A percentile compares a stretch with the other conserved stretches of the same genome.
Conservation (phyloP, 2,113 vertebrate species). For the Prunella fulvescens region DNA sequence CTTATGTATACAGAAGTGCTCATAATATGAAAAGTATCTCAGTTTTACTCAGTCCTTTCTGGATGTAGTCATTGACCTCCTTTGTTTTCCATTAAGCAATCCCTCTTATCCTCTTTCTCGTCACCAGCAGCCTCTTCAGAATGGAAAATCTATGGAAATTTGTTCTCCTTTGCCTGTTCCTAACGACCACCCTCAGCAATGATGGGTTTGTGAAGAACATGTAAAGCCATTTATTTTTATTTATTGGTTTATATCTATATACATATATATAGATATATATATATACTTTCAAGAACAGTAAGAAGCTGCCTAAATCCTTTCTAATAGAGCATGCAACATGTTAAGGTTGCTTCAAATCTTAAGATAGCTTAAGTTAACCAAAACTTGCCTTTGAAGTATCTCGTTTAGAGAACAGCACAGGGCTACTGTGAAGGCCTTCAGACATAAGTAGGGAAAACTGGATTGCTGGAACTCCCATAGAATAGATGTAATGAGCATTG, state of each 20-base stretch:
- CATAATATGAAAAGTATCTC: not conserved
- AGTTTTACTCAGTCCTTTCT: not conserved
- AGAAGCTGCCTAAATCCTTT: not conserved
- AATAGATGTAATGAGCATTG: not conserved
- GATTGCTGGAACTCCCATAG: not conserved
- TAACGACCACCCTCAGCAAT: not conserved
- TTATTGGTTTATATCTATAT: no score
- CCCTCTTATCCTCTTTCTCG: not conserved
- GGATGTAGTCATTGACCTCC: not conserved
- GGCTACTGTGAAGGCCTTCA: not conserved
- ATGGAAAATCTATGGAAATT: not conserved
- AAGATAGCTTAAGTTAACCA: not conserved
- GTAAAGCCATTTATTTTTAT: not conserved
- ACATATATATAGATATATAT: no score
- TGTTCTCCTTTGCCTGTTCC: not conserved
- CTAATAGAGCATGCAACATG: not conserved
- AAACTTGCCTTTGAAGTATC: not conserved
- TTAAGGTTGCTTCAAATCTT: not conserved
- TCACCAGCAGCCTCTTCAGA: not conserved
- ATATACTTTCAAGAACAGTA: not conserved
- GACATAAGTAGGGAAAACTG: not conserved
- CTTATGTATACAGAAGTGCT: not conserved
- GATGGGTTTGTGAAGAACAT: not conserved
- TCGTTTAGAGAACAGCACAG: not conserved
- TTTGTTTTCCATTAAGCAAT: not conserved